Conservation (phyloP, 2,797 vertebrate genomes). For the Pseudocheirus occidentalis region DNA sequence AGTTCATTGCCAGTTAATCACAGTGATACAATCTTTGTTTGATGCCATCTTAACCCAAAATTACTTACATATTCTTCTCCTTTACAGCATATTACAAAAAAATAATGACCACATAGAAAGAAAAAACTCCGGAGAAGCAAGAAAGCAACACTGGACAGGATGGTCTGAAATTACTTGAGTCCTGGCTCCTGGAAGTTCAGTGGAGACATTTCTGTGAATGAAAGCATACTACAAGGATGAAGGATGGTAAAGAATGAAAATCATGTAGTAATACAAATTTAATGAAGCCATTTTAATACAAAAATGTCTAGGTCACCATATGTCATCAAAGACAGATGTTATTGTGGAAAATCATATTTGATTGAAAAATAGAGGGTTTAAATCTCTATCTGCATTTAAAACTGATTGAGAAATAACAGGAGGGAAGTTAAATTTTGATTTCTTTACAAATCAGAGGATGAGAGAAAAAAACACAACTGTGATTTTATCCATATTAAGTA, state of each 20-base stretch:
- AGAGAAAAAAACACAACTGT: conserved; percentile 11
- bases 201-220: not conserved
- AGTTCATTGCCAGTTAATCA: conserved; percentile 67
- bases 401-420: not conserved
- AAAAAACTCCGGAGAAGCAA: not conserved
- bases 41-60: conserved; percentile 34
- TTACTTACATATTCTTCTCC: not conserved
- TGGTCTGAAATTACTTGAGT: not conserved
- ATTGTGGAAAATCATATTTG: conserved; percentile 1
- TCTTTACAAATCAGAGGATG: conserved; percentile 26
- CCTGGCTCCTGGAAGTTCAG: not conserved
- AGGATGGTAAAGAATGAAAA: not conserved
- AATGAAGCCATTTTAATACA: not conserved
- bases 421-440: conserved; percentile 45
- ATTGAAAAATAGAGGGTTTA: not conserved
- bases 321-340: not conserved
- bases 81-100: conserved; percentile 26
- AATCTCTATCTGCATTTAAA: not conserved
- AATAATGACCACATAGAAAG: conserved; percentile 12
- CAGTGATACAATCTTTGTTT: conserved; percentile 44
- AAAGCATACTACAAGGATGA: not conserved
- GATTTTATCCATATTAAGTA: conserved; percentile 22
- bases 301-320: not conserved
- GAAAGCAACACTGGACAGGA: not conserved
- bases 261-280: not conserved